These are phyloP conservation scores for Orgyia antiqua DNA, from an alignment of 2,888 invertebrate species.

Conservation along the genomic window DNA sequence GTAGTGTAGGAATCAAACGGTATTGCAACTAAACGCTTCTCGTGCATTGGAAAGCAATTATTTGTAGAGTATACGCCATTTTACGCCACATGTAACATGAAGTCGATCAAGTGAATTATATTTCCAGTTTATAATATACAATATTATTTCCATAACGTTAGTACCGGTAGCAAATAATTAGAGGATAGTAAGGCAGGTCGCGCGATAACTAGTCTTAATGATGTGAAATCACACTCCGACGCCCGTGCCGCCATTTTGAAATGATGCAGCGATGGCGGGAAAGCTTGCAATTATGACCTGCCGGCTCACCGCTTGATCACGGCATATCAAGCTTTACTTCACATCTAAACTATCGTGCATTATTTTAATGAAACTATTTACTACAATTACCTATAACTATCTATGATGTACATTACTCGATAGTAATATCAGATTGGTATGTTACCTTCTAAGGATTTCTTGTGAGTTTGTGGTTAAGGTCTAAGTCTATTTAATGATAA, in stretches of 20 bases:
- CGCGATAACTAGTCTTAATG: conserved; percentile 71
- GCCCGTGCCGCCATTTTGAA: conserved; percentile 53
- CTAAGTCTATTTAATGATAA: too few species aligned
- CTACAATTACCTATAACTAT: too few species aligned
- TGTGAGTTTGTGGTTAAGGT: too few species aligned
- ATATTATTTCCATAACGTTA: conserved; percentile 53
- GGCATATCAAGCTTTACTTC: conserved; percentile 17
- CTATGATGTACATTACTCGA: too few species aligned
- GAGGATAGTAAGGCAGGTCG: conserved; percentile 60
- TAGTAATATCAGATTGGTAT: too few species aligned
- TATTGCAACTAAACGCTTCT: conserved; percentile 11
- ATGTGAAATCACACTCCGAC: conserved; percentile 52
- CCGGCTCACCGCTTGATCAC: conserved; percentile 23
- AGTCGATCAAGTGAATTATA: conserved; percentile 38
- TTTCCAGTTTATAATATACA: conserved; percentile 59
- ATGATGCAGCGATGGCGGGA: conserved; percentile 48
- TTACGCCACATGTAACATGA: conserved; percentile 32
- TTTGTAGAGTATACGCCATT: conserved; percentile 31
- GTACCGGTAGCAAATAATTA: conserved; percentile 61
- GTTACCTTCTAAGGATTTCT: too few species aligned
- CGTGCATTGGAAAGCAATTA: conserved; percentile 38
- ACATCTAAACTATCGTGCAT: not conserved
- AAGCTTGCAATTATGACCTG: conserved; percentile 55
- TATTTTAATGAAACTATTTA: not conserved
- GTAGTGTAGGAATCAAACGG: not conserved